These are phyloP conservation scores for Haliclona indistincta DNA, from an alignment of 37 sponge, comb jelly and placozoan species.

Conservation along the genomic window DNA sequence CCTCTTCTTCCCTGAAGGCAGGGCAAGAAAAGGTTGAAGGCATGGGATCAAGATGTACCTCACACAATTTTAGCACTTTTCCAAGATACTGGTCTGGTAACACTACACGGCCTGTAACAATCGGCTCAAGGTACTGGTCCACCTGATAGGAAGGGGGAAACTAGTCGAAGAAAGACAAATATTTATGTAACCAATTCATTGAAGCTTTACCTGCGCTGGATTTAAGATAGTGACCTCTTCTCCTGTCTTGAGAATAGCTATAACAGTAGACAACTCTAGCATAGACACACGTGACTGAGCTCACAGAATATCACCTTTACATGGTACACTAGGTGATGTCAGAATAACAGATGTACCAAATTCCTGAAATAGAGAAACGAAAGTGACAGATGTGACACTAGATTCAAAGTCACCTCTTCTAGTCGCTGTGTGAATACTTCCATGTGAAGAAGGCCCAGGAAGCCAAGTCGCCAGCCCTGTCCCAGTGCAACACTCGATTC, in stretches of 20 bases:
- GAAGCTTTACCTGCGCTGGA: conserved; percentile 47
- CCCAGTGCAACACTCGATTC: conserved; percentile 83
- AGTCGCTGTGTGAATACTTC: conserved; percentile 95
- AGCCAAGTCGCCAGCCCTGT: conserved; percentile 93
- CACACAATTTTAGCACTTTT: conserved; percentile 67
- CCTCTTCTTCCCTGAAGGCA: conserved; percentile 55
- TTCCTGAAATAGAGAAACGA: conserved; percentile 57
- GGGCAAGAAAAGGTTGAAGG: background rate
- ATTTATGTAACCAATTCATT: background rate
- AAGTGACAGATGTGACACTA: background rate
- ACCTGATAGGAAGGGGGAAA: conserved; percentile 53
- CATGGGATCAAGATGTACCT: conserved; percentile 21
- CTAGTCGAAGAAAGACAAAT: conserved; percentile 30
- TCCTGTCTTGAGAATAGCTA: no score
- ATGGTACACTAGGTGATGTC: conserved; percentile 90
- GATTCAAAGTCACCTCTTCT: conserved; percentile 64
- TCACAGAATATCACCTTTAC: no score
- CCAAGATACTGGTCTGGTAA: conserved; percentile 80
- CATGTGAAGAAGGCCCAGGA: conserved; percentile 92
- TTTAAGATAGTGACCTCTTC: no score
- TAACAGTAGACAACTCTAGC: no score
- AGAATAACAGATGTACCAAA: conserved; percentile 80
- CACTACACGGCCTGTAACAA: conserved; percentile 76
- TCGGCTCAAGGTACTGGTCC: conserved; percentile 68
- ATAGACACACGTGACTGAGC: conserved; percentile 1